These are phyloP conservation scores for Heliconius congener DNA, from an alignment of 1,140 invertebrate species.

Conservation along the genomic window DNA sequence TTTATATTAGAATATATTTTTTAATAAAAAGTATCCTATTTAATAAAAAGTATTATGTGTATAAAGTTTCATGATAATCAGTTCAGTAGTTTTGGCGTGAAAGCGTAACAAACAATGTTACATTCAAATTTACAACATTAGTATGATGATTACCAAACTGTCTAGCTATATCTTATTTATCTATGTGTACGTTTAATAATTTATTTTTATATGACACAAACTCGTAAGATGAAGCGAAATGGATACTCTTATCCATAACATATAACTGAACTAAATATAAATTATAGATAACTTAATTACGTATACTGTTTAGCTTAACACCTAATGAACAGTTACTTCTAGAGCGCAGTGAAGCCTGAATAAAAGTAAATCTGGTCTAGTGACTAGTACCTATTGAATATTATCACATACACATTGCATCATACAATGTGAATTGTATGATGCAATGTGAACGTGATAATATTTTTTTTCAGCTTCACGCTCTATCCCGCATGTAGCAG, in stretches of 20 bases:
- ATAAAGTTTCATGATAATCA: no score
- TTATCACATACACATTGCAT: no score
- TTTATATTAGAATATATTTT: no score
- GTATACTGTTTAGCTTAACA: background rate
- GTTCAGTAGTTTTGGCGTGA: no score
- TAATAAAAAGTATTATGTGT: no score
- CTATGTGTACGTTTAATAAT: background rate
- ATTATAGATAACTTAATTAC: background rate
- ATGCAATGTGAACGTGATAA: background rate
- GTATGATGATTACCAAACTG: no score
- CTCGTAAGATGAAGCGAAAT: background rate
- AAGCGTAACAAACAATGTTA: no score
- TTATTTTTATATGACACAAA: background rate
- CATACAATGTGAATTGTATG: background rate
- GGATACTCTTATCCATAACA: no score
- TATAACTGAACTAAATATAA: background rate
- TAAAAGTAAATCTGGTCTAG: background rate
- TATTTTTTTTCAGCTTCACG: background rate
- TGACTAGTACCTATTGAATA: background rate
- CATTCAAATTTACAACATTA: no score
- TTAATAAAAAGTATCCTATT: no score
- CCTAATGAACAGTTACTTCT: background rate
- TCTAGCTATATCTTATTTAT: background rate
- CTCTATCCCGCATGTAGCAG: no score
- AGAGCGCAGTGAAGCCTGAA: background rate